Evolutionary conservation across 2,888 invertebrate species (phyloP).

Genomic region (Hesperia comma): DNA sequence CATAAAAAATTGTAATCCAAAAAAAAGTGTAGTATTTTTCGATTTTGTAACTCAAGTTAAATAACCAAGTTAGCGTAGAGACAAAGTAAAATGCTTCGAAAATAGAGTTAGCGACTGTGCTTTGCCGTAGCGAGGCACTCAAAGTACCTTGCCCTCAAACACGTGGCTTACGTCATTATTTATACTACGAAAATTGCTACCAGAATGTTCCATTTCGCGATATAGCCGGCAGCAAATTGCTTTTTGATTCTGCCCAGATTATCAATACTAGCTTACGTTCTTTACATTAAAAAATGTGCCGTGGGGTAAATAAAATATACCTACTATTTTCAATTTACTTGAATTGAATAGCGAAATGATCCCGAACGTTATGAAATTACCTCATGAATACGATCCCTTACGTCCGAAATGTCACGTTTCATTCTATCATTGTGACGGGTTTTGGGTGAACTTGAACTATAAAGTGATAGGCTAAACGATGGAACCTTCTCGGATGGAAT

Average conservation of each 20-base stretch:
- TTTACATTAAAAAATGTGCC: constrained; percentile 1
- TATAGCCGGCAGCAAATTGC: constrained; percentile 4
- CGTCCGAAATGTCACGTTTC: constrained; percentile 21
- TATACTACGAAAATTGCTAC: neutral
- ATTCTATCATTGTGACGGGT: constrained; percentile 17
- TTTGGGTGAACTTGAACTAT: neutral
- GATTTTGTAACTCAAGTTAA: no score
- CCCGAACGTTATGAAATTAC: constrained; percentile 18
- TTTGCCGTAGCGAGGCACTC: neutral
- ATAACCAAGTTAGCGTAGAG: no score
- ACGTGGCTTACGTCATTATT: constrained; percentile 24
- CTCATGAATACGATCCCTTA: constrained; percentile 18
- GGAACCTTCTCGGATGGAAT: neutral
- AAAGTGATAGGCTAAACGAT: neutral
- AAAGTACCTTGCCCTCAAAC: neutral
- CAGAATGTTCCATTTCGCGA: constrained; percentile 5
- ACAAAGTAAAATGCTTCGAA: no score
- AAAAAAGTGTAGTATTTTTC: no score
- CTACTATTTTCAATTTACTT: constrained; percentile 14
- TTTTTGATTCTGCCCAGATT: constrained; percentile 7
- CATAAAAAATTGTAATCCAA: no score
- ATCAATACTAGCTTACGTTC: neutral
- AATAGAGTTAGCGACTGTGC: neutral
- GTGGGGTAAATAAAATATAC: neutral
- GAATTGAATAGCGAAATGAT: constrained; percentile 5